These are phyloP conservation scores for Anolis sagrei DNA, from an alignment of 2,113 vertebrate genomes.

Conservation along the genomic window DNA sequence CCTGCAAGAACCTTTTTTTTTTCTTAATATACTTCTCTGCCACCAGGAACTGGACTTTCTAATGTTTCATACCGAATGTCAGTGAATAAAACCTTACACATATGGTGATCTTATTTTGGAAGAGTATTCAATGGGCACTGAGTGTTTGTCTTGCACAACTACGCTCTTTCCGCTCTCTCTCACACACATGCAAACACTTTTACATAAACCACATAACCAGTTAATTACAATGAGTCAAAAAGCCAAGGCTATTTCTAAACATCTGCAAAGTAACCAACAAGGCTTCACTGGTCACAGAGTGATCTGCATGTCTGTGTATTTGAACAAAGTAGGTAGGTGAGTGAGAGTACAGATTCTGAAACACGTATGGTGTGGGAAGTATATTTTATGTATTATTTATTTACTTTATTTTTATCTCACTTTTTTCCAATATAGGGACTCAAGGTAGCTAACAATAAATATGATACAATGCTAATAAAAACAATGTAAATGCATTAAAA, in stretches of 20 bases:
- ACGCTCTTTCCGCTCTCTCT: too few species aligned
- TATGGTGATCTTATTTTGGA: neutral
- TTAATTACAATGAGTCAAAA: constrained; percentile 18
- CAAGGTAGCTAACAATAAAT: too few species aligned
- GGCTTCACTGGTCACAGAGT: neutral
- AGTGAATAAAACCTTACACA: neutral
- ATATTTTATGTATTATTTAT: too few species aligned
- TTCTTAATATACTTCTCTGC: neutral
- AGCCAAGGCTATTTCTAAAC: neutral
- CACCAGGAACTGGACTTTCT: neutral
- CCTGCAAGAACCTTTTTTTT: neutral
- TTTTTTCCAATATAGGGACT: too few species aligned
- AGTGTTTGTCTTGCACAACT: neutral
- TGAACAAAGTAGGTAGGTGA: neutral
- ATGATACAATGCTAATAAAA: too few species aligned
- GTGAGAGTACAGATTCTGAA: neutral
- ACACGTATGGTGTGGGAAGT: too few species aligned
- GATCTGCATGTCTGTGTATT: too few species aligned
- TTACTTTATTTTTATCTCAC: too few species aligned
- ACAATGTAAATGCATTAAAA: too few species aligned
- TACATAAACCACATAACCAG: neutral
- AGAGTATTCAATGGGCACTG: neutral
- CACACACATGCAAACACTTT: neutral
- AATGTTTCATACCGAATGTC: neutral
- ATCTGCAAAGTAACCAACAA: neutral